Conservation (phyloP, 2,888 invertebrate species). For the Hypsopygia costalis region DNA sequence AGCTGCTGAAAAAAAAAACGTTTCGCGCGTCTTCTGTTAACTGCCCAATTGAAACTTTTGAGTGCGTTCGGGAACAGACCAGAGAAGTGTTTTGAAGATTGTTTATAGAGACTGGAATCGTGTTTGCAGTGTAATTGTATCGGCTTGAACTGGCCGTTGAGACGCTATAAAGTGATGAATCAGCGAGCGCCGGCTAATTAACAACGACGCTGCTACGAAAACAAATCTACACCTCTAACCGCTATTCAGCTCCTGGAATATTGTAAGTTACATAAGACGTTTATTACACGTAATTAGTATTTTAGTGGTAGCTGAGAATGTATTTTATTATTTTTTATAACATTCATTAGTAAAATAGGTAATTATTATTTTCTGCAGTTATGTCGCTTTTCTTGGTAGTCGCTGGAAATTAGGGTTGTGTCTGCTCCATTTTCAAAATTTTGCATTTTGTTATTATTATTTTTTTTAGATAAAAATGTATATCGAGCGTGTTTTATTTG, state of each 20-base stretch:
- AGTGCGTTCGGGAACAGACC: slow-evolving; percentile 51
- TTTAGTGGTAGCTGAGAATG: not conserved
- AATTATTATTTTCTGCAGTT: not conserved
- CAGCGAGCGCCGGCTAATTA: slow-evolving; percentile 77
- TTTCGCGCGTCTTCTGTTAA: slow-evolving; percentile 72
- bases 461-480: too few species aligned
- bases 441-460: too few species aligned
- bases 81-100: slow-evolving; percentile 37
- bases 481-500: too few species aligned
- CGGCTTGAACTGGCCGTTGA: slow-evolving; percentile 63
- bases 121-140: slow-evolving; percentile 61
- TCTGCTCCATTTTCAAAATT: too few species aligned
- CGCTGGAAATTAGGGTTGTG: too few species aligned
- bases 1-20: slow-evolving; percentile 59
- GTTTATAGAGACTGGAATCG: slow-evolving; percentile 38
- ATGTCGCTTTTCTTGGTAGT: too few species aligned
- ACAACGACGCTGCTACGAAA: slow-evolving; percentile 68
- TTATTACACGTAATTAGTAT: slow-evolving; percentile 1
- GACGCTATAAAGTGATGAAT: slow-evolving; percentile 78
- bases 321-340: not conserved
- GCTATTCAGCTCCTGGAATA: slow-evolving; percentile 46
- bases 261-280: slow-evolving; percentile 54
- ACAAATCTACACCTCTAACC: slow-evolving; percentile 59
- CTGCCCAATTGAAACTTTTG: slow-evolving; percentile 56
- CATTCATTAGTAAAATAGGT: not conserved